Evolutionary conservation across 2,888 invertebrate genomes (phyloP).

Genomic region (Dioctria linearis): DNA sequence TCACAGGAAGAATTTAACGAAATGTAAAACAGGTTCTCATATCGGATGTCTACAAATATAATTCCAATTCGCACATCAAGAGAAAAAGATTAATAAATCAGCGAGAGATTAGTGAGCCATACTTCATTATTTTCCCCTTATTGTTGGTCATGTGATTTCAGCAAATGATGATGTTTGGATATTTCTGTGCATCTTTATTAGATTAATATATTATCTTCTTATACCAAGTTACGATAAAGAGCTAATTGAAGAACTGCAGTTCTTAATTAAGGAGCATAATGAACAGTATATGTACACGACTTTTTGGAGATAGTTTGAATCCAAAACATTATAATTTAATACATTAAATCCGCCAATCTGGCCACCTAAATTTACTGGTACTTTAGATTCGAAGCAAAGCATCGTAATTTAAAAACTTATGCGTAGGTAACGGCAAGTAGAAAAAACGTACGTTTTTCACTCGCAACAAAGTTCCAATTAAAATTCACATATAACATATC

Average conservation of each 20-base stretch:
- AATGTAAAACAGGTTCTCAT: too few relatives aligned
- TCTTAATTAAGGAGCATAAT: slow-evolving; percentile 40
- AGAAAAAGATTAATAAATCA: slow-evolving; percentile 40
- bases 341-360: slow-evolving; percentile 49
- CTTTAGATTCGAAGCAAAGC: slow-evolving; percentile 48
- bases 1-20: too few relatives aligned
- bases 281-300: slow-evolving; percentile 33
- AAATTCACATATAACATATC: slow-evolving; percentile 39
- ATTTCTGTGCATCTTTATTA: slow-evolving; percentile 16
- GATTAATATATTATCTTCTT: slow-evolving; percentile 35
- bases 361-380: slow-evolving; percentile 42
- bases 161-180: slow-evolving; percentile 47
- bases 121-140: slow-evolving; percentile 52
- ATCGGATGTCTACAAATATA: too few relatives aligned
- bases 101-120: slow-evolving; percentile 54
- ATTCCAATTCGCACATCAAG: too few relatives aligned
- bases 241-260: not conserved
- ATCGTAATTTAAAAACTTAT: slow-evolving; percentile 48
- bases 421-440: slow-evolving; percentile 34
- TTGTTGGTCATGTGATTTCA: slow-evolving; percentile 51
- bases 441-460: slow-evolving; percentile 42
- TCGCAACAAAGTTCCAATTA: slow-evolving; percentile 51
- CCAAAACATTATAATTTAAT: slow-evolving; percentile 52
- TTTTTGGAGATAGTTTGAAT: slow-evolving; percentile 46
- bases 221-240: slow-evolving; percentile 18